A percentile compares a stretch with the other conserved stretches of the same genome.
These are phyloP conservation scores for Pomatorhinus ruficollis DNA, from an alignment of 2,113 vertebrate species.

Conservation along the genomic window DNA sequence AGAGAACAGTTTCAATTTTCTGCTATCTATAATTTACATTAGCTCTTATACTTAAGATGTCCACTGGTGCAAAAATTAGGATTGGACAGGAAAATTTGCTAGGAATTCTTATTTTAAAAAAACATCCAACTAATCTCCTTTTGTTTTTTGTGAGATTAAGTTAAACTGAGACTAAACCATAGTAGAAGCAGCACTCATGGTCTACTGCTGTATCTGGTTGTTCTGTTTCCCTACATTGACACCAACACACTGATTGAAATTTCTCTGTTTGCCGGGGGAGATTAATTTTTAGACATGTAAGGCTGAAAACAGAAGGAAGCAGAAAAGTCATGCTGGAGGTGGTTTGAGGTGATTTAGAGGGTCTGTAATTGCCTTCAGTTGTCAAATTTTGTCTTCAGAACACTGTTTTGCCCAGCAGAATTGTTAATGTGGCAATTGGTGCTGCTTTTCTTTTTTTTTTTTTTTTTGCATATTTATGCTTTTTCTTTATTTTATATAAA, in stretches of 20 bases:
- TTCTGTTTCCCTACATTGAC: background rate
- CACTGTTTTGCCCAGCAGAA: background rate
- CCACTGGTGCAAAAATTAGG: background rate
- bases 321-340: background rate
- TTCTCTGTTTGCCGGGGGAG: fast-evolving
- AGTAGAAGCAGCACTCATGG: background rate
- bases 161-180: background rate
- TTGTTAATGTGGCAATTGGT: background rate
- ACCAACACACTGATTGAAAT: background rate
- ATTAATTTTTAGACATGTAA: background rate
- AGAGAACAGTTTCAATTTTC: background rate
- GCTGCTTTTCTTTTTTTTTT: background rate
- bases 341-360: background rate
- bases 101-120: background rate
- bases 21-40: background rate
- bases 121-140: fast-evolving
- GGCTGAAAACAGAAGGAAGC: background rate
- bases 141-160: background rate
- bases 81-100: background rate
- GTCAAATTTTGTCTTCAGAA: background rate
- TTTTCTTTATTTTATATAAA: background rate
- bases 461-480: background rate
- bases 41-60: background rate
- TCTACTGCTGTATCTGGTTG: fast-evolving
- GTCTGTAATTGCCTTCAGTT: background rate